Evolutionary conservation across 2,888 invertebrate genomes (phyloP).

Genomic region (Agrotis ipsilon): DNA sequence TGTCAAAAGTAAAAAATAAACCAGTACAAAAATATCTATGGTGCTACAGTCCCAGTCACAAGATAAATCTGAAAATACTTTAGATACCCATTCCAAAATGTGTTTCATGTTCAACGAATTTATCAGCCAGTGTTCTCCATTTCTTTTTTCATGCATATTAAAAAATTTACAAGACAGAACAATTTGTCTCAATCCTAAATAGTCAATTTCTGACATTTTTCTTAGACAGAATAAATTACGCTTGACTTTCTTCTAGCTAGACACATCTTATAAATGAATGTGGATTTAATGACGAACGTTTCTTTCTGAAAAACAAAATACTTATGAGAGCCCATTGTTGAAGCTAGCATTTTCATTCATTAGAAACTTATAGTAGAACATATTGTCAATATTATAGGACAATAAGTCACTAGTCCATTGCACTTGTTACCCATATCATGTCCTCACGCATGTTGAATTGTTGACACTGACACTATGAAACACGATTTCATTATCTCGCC

Average conservation of each 20-base stretch:
- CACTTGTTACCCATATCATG: conserved; percentile 33
- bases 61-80: too few species aligned
- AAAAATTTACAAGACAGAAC: background rate
- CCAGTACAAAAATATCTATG: too few species aligned
- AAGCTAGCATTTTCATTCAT: background rate
- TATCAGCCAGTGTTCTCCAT: background rate
- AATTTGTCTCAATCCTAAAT: background rate
- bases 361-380: background rate
- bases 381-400: background rate
- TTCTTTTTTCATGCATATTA: background rate
- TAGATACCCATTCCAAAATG: too few species aligned
- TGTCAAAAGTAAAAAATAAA: too few species aligned
- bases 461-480: conserved; percentile 35
- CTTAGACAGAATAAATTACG: background rate
- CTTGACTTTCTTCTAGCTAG: background rate
- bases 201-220: background rate
- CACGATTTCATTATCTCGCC: conserved; percentile 28
- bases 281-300: background rate
- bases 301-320: background rate
- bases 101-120: background rate
- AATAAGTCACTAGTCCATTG: conserved; percentile 31
- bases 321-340: background rate
- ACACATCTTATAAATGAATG: background rate
- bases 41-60: too few species aligned
- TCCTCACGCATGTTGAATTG: conserved; percentile 15